Evolutionary conservation across 1,140 invertebrate genomes (phyloP), one percentile per base, ranked within the genome.

Genomic region (Coenobita brevimanus): DNA sequence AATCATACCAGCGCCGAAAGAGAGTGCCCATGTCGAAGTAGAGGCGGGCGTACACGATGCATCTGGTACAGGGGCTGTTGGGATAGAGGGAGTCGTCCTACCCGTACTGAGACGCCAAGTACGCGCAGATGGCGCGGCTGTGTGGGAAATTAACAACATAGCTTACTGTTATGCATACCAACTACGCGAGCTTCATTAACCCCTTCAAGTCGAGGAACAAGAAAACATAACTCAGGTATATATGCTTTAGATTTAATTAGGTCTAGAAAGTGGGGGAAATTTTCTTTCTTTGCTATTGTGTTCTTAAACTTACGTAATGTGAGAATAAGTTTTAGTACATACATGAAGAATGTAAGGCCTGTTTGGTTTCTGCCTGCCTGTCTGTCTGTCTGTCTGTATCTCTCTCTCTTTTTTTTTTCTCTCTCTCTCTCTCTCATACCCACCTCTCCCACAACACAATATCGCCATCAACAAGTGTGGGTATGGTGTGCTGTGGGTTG

Each of bases 1-100:
- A 83, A 6, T 89, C 84, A 15, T 54, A 81, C 43, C 79, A 89
- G 10, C 89, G 79, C 71, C 94, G 93, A 92, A 94, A 95, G 8
- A 96, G 91, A 30, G 93, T 94, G 0, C 95, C 95, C 89, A 95
- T 92, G 90, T 97, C 96, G 92, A 97, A 97, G 91, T 95, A 95
- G 43, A 97, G 92, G 86, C 95, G 93, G 90, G 96, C 95, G 92
- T 97, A 95, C 8, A 97, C 94, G 0, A 96, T 0, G 3, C 96
- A 96, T 73, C 95, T 94, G 89, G 94, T 92, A 90, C 95, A 94
- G 1, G 94, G 93, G 89, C 95, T 94, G 91, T 94, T 95, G n/a
- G 96, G 96, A 92, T 96, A 96, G 30, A 96, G 92, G 93, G 91
- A 94, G 15, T 94, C 95, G 90, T 95, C 93, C 91, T 96, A 95